A percentile compares a stretch with the other conserved stretches of the same genome.
Evolutionary conservation across 2,888 invertebrate genomes (phyloP).

Genomic region (Nematopogon swammerdamellus): DNA sequence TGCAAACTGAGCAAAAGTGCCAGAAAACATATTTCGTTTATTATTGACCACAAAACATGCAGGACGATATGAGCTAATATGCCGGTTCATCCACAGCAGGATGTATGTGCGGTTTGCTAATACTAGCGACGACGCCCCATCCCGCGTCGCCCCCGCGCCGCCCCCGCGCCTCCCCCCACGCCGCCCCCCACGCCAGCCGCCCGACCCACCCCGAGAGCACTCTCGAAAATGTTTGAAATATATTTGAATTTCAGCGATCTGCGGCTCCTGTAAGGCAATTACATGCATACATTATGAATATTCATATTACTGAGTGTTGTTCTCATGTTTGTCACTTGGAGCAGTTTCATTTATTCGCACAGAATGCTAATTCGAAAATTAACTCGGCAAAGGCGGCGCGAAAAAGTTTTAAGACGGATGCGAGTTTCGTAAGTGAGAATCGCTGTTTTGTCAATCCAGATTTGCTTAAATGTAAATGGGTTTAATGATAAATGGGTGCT

Average conservation of each 20-base stretch:
- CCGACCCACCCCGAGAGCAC: not conserved
- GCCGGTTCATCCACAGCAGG: no score
- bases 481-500: conserved; percentile 38
- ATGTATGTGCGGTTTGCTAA: no score
- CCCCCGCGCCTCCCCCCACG: no score
- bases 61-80: no score
- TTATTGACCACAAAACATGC: no score
- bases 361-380: not conserved
- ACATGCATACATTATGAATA: not conserved
- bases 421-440: conserved; percentile 43
- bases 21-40: no score
- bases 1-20: no score
- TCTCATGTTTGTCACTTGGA: not conserved
- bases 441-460: conserved; percentile 40
- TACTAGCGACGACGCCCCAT: no score
- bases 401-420: conserved; percentile 39
- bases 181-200: no score
- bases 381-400: not conserved
- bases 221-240: not conserved
- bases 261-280: not conserved
- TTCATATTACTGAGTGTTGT: not conserved
- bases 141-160: no score
- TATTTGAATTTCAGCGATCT: not conserved
- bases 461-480: conserved; percentile 52
- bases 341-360: not conserved